These are phyloP conservation scores for Danio choprae DNA, from an alignment of 2,797 vertebrate species.

Conservation along the genomic window DNA sequence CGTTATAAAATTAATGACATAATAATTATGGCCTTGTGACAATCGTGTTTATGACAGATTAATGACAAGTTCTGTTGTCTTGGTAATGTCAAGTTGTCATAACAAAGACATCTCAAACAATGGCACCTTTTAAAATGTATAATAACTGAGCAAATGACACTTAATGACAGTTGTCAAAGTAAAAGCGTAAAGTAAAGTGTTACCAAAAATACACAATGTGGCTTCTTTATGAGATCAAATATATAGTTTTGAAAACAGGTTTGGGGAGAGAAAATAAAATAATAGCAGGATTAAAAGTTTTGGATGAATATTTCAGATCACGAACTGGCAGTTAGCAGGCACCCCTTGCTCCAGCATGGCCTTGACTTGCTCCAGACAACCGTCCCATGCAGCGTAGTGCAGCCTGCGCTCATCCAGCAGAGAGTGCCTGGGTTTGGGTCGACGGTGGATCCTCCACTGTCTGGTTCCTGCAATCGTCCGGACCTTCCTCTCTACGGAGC, in stretches of 20 bases:
- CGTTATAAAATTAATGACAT: too few species aligned
- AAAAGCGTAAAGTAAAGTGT: too few species aligned
- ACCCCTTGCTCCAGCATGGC: slow-evolving; percentile 61
- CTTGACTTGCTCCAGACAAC: slow-evolving; percentile 65
- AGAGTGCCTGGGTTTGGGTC: slow-evolving; percentile 49
- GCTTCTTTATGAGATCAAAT: not conserved
- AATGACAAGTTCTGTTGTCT: too few species aligned
- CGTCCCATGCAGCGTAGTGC: slow-evolving; percentile 64
- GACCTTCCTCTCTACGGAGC: slow-evolving; percentile 60
- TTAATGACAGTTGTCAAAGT: too few species aligned
- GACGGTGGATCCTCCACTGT: slow-evolving; percentile 65
- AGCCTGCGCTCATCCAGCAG: slow-evolving; percentile 63
- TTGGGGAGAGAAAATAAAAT: not conserved
- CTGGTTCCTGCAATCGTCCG: slow-evolving; percentile 55
- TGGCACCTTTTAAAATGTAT: too few species aligned
- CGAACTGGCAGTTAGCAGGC: slow-evolving; percentile 68
- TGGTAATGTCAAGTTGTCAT: too few species aligned
- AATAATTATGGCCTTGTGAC: too few species aligned
- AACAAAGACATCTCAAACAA: too few species aligned
- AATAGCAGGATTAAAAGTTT: not conserved
- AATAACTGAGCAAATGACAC: too few species aligned
- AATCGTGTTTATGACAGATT: too few species aligned
- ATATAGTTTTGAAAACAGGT: not conserved
- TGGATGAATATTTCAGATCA: slow-evolving; percentile 3
- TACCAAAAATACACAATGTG: not conserved